Evolutionary conservation across 2,113 vertebrate genomes (phyloP), one percentile per base, ranked within the genome.

Genomic region (Zosterops japonicus): DNA sequence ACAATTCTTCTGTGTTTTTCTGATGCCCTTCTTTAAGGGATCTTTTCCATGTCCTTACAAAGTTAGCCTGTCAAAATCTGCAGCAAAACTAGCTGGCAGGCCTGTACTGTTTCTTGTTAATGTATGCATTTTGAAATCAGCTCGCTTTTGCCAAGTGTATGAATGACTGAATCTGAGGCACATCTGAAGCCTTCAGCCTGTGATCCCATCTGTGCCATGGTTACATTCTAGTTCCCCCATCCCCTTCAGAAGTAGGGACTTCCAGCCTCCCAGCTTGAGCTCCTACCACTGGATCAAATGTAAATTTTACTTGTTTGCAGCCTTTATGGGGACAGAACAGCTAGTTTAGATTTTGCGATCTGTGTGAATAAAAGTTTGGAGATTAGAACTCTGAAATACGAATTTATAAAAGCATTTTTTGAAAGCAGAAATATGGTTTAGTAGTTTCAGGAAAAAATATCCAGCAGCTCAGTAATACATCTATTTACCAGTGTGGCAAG

Each of bases 101-200:
- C 57, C 82, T 87, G 14, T n/a, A 49, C 47, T 77, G 78, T 81
- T 81, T 24, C 79, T 67, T 61, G 79, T 72, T 80, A 94, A 93
- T 86, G 35, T 74, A 80, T 79, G 70, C 65, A 23, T 61, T 87
- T 69, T 64, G 67, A 85, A 85, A 69, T 72, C 5, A 1, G 23
- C 49, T 84, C 16, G 3, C 57, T 79, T 83, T 69, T 96, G 92
- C 60, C 59, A 83, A 81, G 44, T 21, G 1, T 59, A 33, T 68
- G 77, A 87, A 41, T 91, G 65, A 75, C 53, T 91, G 79, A 20
- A 41, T 63, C 42, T 17, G 70, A 93, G 87, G 67, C 82, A 79
- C 50, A 63, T 74, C 86, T 89, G 92, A 90, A 86, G 68, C 21
- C 86, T 90, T 77, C 92, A 94, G 71, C 50, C 27, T 92, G 80